Conservation (phyloP, 2,797 vertebrate genomes). For the Sebastes cheni region DNA sequence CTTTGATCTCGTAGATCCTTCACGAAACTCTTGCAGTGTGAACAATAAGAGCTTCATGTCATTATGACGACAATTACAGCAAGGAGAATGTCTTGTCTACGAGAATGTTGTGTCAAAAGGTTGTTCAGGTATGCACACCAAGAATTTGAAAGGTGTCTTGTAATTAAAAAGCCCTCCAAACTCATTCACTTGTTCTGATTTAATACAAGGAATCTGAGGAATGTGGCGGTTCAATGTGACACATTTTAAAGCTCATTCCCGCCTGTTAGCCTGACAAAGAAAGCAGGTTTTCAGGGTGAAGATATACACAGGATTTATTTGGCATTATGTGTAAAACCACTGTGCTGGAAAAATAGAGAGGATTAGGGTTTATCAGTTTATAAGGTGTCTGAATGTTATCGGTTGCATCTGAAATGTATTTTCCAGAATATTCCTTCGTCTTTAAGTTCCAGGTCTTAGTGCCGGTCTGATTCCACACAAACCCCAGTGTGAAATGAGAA, state of each 20-base stretch:
- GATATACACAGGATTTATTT: background rate
- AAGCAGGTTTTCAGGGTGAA: background rate
- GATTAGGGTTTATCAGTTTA: conserved; percentile 50
- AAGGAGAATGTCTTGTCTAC: too few relatives aligned
- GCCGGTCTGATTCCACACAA: conserved; percentile 5
- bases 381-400: conserved; percentile 41
- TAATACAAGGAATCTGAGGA: background rate
- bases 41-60: background rate
- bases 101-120: background rate
- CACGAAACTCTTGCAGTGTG: background rate
- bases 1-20: conserved; percentile 6
- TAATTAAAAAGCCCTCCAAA: background rate
- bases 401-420: conserved; percentile 38
- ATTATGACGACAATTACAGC: background rate
- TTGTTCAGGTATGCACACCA: background rate
- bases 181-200: background rate
- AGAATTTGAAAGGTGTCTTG: background rate
- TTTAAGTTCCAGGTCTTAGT: conserved; percentile 22
- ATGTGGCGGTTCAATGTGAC: background rate
- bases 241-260: background rate
- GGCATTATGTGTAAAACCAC: background rate
- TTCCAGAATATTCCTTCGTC: conserved; percentile 32
- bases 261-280: conserved; percentile 3
- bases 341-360: conserved; percentile 16
- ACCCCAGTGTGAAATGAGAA: background rate